These are phyloP conservation scores for Pelvicachromis taeniatus DNA, from an alignment of 2,113 vertebrate genomes.

Conservation along the genomic window DNA sequence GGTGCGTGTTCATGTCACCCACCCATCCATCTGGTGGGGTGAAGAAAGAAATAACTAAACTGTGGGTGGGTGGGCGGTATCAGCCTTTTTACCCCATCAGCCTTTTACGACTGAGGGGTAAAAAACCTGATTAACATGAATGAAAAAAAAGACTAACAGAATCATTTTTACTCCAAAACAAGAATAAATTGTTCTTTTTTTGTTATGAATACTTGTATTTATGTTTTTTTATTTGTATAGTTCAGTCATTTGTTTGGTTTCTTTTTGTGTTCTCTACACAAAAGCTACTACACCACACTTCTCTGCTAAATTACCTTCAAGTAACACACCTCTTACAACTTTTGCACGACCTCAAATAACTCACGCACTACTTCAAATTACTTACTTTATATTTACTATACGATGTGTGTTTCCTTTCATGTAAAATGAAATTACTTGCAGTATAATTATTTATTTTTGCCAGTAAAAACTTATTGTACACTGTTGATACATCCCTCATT, in stretches of 20 bases:
- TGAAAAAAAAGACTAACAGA: background rate
- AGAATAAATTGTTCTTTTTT: background rate
- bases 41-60: background rate
- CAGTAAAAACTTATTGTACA: background rate
- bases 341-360: background rate
- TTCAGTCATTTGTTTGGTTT: background rate
- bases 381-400: background rate
- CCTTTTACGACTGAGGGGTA: rapidly evolving
- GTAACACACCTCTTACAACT: background rate
- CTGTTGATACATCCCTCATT: no score
- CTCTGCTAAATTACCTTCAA: rapidly evolving
- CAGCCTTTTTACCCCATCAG: background rate
- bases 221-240: background rate
- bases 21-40: background rate
- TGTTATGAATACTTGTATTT: rapidly evolving
- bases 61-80: background rate
- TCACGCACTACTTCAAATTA: rapidly evolving
- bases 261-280: background rate
- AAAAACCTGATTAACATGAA: background rate
- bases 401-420: background rate
- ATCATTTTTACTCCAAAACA: background rate
- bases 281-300: background rate
- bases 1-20: background rate
- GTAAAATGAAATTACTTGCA: background rate
- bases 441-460: background rate